These are phyloP conservation scores for Stigmatopora nigra DNA, from an alignment of 2,113 vertebrate genomes.

Conservation along the genomic window DNA sequence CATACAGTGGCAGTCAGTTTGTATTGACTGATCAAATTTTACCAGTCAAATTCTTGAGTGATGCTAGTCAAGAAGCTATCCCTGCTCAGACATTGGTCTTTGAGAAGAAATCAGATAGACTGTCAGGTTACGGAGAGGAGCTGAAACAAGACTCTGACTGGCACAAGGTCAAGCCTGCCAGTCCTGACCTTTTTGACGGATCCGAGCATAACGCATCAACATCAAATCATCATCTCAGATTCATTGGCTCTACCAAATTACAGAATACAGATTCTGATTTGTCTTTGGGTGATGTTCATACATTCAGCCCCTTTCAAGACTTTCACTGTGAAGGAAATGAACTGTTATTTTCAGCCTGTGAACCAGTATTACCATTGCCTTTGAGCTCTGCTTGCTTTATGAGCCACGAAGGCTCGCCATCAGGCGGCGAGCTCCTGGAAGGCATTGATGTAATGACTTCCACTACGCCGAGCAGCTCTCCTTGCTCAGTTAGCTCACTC, in stretches of 20 bases:
- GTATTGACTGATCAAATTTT: conserved; percentile 90
- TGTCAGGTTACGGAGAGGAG: conserved; percentile 60
- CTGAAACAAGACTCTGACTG: conserved; percentile 62
- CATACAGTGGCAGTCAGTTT: conserved; percentile 90
- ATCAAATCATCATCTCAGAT: conserved; percentile 64
- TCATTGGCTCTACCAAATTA: conserved; percentile 69
- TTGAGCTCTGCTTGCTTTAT: conserved; percentile 78
- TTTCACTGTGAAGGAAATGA: conserved; percentile 84
- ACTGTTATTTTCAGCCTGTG: conserved; percentile 68
- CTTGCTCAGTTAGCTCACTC: conserved; percentile 86
- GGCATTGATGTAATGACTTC: conserved; percentile 77
- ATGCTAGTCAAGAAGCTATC: conserved; percentile 81
- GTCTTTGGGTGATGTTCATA: conserved; percentile 68
- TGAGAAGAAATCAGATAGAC: conserved; percentile 41
- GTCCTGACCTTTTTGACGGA: conserved; percentile 83
- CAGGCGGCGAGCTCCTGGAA: conserved; percentile 79
- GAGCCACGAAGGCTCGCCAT: conserved; percentile 79
- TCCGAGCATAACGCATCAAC: conserved; percentile 67
- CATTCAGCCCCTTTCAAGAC: conserved; percentile 81
- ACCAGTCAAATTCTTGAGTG: conserved; percentile 91
- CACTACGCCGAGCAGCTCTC: conserved; percentile 90
- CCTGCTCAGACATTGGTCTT: conserved; percentile 57
- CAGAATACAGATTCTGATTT: conserved; percentile 73
- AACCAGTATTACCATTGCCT: conserved; percentile 70
- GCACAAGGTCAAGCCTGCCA: conserved; percentile 64